A percentile compares a stretch with the other conserved stretches of the same genome.
These are phyloP conservation scores for Actinernus sp. DNA, from an alignment of 92 coral and sea anemone species.

Conservation along the genomic window DNA sequence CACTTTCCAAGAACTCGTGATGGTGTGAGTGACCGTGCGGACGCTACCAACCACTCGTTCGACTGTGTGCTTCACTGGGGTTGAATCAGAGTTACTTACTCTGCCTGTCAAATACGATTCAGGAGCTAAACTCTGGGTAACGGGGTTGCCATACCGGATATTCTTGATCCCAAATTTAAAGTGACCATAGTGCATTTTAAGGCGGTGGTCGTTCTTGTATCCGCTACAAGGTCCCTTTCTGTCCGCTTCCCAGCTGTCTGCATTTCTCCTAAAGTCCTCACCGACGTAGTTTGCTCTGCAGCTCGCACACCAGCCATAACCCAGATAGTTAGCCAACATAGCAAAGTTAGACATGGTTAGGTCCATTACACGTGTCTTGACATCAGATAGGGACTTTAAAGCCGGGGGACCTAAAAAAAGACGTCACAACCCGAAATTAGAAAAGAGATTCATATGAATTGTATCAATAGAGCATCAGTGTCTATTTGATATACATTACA, in stretches of 20 bases:
- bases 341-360: conserved; percentile 38
- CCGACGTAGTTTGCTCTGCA: conserved; percentile 65
- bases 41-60: conserved; percentile 9
- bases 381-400: conserved; percentile 55
- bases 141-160: conserved; percentile 5
- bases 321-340: too few species aligned
- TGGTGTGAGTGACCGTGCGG: conserved; percentile 44
- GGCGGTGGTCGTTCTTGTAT: conserved; percentile 57
- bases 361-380: conserved; percentile 76
- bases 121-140: conserved; percentile 11
- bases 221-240: conserved; percentile 61
- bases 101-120: background rate
- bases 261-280: conserved; percentile 71
- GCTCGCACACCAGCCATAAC: conserved; percentile 80
- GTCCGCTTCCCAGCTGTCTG: conserved; percentile 77
- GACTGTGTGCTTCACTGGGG: background rate
- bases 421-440: too few species aligned
- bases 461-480: too few species aligned
- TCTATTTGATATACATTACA: too few species aligned
- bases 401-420: conserved; percentile 36
- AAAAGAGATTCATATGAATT: too few species aligned
- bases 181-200: too few species aligned
- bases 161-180: too few species aligned
- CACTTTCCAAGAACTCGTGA: background rate
- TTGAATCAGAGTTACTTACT: conserved; percentile 20